Conservation (phyloP, 2,797 vertebrate species). For the Chrosomus eos region DNA sequence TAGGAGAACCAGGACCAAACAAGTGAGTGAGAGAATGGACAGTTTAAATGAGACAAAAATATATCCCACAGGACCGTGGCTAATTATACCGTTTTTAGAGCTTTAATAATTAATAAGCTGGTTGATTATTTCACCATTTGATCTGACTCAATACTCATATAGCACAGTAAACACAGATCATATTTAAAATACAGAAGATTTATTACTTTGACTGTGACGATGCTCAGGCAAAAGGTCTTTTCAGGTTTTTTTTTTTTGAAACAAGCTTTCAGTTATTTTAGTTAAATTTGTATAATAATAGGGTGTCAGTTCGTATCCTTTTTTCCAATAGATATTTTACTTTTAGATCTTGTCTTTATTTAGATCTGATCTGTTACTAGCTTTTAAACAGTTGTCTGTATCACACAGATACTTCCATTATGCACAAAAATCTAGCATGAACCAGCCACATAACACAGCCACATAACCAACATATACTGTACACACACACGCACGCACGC, state of each 20-base stretch:
- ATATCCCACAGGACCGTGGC: neutral
- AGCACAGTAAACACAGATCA: neutral
- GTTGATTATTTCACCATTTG: neutral
- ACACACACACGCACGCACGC: too few relatives aligned
- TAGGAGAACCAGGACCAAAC: neutral
- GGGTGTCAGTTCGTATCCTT: neutral
- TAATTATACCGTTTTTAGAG: neutral
- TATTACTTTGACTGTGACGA: neutral
- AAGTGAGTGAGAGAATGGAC: neutral
- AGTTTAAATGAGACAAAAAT: neutral
- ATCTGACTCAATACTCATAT: neutral
- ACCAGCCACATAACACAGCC: neutral
- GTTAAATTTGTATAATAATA: neutral
- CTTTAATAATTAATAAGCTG: neutral
- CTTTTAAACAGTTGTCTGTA: neutral
- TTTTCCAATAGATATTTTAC: neutral
- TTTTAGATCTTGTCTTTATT: neutral
- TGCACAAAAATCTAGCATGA: neutral
- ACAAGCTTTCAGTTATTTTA: neutral
- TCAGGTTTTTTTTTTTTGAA: neutral
- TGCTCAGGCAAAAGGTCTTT: neutral
- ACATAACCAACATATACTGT: neutral
- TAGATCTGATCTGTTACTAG: neutral
- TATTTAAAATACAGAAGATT: neutral
- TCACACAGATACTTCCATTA: too few relatives aligned